A percentile compares a stretch with the other conserved stretches of the same genome.
These are phyloP conservation scores for Phymorhynchus buccinoides DNA, from an alignment of 1,140 invertebrate species.

Conservation along the genomic window DNA sequence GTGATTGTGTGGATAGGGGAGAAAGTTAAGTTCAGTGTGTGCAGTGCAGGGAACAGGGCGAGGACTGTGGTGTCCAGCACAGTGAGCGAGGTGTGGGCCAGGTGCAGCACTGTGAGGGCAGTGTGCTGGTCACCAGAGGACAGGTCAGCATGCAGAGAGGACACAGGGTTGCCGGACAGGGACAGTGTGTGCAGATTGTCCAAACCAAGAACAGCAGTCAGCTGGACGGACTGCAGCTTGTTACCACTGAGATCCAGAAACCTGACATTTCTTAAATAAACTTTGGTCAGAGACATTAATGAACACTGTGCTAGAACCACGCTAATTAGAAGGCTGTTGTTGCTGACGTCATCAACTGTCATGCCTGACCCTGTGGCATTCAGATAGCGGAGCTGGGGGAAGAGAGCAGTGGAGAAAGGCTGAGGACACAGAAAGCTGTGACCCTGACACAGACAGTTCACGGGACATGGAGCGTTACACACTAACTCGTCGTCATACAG, in stretches of 20 bases:
- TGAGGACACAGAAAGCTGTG: not conserved
- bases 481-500: not conserved
- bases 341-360: not conserved
- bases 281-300: not conserved
- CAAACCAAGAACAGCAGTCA: not conserved
- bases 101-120: not conserved
- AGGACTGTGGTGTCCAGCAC: conserved; percentile 18
- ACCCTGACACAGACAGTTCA: not conserved
- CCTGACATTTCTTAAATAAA: not conserved
- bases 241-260: not conserved
- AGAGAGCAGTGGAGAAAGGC: not conserved
- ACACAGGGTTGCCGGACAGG: not conserved
- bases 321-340: not conserved
- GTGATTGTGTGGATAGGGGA: too few relatives aligned
- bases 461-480: not conserved
- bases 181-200: not conserved
- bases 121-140: not conserved
- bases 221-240: not conserved
- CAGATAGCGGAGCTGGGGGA: not conserved
- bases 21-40: not conserved
- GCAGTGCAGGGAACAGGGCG: not conserved
- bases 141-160: not conserved
- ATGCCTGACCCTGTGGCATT: not conserved
- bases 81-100: not conserved
- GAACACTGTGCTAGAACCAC: not conserved